Percentiles rank a stretch among this genome's conserved stretches.
phyloP scores from a whole-genome alignment of 2,888 invertebrate genomes.

The Leptinotarsa haldemani region DNA sequence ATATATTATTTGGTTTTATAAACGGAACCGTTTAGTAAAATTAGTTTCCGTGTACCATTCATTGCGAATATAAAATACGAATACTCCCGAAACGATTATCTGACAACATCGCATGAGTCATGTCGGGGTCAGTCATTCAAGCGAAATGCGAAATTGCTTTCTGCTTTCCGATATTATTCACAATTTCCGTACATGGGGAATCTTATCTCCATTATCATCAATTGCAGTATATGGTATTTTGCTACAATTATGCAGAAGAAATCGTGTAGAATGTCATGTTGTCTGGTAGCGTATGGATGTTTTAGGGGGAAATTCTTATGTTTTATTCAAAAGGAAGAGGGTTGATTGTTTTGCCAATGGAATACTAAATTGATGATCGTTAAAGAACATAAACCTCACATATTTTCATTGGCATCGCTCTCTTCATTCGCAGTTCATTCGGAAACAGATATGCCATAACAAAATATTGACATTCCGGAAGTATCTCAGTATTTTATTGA shows the following conservation, averaged over 20 bases:
- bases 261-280: background rate
- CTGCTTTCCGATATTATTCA: slow-evolving; percentile 36
- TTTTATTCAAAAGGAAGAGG: background rate
- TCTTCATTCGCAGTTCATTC: background rate
- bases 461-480: too few species aligned
- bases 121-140: slow-evolving; percentile 36
- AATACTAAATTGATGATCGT: background rate
- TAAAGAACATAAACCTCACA: background rate
- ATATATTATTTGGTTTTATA: too few species aligned
- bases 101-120: slow-evolving; percentile 26
- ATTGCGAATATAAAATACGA: background rate
- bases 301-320: background rate
- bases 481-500: too few species aligned
- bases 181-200: slow-evolving; percentile 26
- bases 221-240: slow-evolving; percentile 6
- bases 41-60: too few species aligned
- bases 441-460: too few species aligned
- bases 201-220: slow-evolving; percentile 7
- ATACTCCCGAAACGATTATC: slow-evolving; percentile 9
- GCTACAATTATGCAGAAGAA: background rate
- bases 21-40: too few species aligned
- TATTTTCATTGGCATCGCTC: background rate
- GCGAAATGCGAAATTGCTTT: slow-evolving; percentile 26
- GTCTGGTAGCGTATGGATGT: background rate
- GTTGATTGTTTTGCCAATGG: background rate